Base-by-base conservation (phyloP, 1,140 invertebrate genomes). In the Lepidostoma basale region DNA sequence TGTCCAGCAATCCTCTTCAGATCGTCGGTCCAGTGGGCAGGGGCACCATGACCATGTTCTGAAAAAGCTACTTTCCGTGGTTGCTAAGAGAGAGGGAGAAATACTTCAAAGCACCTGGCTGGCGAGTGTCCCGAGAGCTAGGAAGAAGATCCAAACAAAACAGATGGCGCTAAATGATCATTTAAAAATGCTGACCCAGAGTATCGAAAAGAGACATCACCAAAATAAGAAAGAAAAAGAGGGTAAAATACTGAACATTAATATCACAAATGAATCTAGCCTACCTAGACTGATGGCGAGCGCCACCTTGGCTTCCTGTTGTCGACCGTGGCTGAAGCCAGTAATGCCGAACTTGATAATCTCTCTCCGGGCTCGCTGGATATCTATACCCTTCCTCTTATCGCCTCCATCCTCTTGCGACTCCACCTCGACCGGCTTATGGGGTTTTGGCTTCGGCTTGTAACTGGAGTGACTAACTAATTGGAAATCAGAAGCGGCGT, bases 321-420 rank as follows among this genome's bases (percentile, higher is more conserved):
- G 85, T 62, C 85, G 84, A 33, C 77, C 74, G n/a, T 81, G 78
- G 14, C 84, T 77, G 10, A 88, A 83, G 44, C 87, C 87, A 49
- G 84, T 83, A 70, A 87, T 87, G 47, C 85, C 88, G 75, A 90
- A 88, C 68, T 87, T 88, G 30, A 89, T 81, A 4, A 90, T 79
- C 71, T 90, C 88, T 74, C 85, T 81, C 58, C 85, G 81, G 0
- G 83, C 78, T 60, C 76, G 82, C 45, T 87, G 87, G 69, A 89
- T 88, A 67, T 87, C 84, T 20, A 85, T 73, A 5, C 70, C 70
- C 42, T 69, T 69, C 49, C 70, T 62, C 10, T 56, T 52, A 23
- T 68, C 66, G 10, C n/a, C 25, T 6, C 10, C 18, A 18, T 8
- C 45, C 23, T 8, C 45, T 20, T 23, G 18, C 14, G 6, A 2